Evolutionary conservation across 1,140 invertebrate species (phyloP), one percentile per base, ranked within the genome.

Genomic region (Parasteatoda tepidariorum): DNA sequence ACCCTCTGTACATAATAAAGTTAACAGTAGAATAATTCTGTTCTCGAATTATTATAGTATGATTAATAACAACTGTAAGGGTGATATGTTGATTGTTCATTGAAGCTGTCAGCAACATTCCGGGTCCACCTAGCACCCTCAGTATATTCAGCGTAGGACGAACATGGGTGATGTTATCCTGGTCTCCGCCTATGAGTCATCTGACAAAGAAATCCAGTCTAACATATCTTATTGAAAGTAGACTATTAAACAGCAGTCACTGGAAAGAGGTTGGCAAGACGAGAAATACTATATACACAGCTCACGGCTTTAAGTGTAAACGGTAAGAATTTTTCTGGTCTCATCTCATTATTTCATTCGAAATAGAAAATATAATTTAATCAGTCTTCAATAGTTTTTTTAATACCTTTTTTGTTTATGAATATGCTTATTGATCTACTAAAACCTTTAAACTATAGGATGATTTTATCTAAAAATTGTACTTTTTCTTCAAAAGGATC

Each of bases 251-350:
- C 24, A 26, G 34, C 9, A 48, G 33, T 15, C 66, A 34, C 28
- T 79, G 76, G 76, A 79, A 55, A n/a, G 76, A 68, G 30, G 64
- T 68, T 2, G 76, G 76, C 2, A 26, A 22, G 1, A 79, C 76
- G 2, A n/a, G 11, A 1, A 59, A 57, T 30, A 79, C 76, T n/a
- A 7, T 79, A 5, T 79, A 59, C 41, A 79, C 76, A 0, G 76
- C 38, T 3, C 64, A 68, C 5, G 76, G 76, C 15, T 31, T 67
- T 15, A 68, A 28, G 28, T 26, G 30, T 15, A 61, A 48, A 22
- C 13, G 38, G 76, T 68, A 33, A 59, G 76, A 55, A 7, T 38
- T 7, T 22, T 22, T 22, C 22, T 2, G 9, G n/a, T n/a, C n/a
- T n/a, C n/a, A n/a, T n/a, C n/a, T n/a, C n/a, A n/a, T n/a, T n/a